Base-by-base conservation (phyloP, 2,113 vertebrate species). In the Spea multiplicata region DNA sequence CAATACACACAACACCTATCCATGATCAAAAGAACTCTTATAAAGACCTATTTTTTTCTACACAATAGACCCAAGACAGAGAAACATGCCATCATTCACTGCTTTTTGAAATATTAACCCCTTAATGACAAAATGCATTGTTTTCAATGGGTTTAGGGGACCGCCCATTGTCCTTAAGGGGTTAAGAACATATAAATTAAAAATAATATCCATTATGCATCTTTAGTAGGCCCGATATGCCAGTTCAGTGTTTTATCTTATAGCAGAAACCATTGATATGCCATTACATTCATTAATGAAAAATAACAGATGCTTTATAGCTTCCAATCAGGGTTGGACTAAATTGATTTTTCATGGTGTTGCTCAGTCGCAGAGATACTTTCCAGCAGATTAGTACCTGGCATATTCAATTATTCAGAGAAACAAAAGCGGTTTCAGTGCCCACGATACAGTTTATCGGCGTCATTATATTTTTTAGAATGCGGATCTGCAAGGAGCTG, bases 231-330 rank as follows among this genome's bases (percentile, higher is more conserved):
- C 47, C 48, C 4, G 61, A 57, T 50, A 44, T 66, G n/a, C 46
- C 61, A 74, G 46, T 74, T 52, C 46, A 14, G 44, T 74, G 49
- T 74, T 74, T 65, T 74, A 74, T 66, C 61, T 44, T 55, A 55
- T 75, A 55, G 47, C 47, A 53, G 74, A 46, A 44, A 67, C 50
- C 64, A 9, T 30, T 75, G 64, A 75, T 66, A 17, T 75, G 64
- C 48, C 44, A 66, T 67, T 67, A 75, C 44, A 67, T 66, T 75
- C 64, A 75, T 75, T 75, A 75, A 66, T 67, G 74, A 53, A 44
- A 48, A 75, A 67, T 75, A 67, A 67, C 45, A 75, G 47, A 52
- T 55, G 13, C 55, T 67, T 67, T 67, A 66, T 75, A 49, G 48
- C 64, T 75, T 67, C 50, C 50, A 44, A 44, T 53, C 57, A 75